Conservation (phyloP, 2,797 vertebrate species). For the Spheniscus humboldti region DNA sequence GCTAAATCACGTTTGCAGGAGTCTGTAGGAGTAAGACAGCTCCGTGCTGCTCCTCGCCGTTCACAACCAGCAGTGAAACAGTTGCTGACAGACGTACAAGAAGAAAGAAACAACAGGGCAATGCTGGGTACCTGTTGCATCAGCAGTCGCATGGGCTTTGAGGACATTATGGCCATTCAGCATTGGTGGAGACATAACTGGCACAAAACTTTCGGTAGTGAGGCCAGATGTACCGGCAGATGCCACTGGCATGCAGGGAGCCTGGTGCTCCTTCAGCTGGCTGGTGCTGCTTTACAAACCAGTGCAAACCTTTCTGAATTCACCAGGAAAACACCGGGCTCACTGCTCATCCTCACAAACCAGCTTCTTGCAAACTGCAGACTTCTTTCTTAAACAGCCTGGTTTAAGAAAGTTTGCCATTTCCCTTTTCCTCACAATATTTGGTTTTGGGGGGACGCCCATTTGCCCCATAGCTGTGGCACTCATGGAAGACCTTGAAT, state of each 20-base stretch:
- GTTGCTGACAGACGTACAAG: accelerated
- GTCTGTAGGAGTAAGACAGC: neutral
- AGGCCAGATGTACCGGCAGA: neutral
- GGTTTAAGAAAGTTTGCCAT: neutral
- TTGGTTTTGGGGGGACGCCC: neutral
- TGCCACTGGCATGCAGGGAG: neutral
- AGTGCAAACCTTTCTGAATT: neutral
- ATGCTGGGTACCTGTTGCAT: neutral
- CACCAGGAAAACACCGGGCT: neutral
- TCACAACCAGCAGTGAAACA: neutral
- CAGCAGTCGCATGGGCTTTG: neutral
- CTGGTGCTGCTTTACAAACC: neutral
- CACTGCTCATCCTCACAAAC: neutral
- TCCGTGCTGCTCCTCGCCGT: accelerated
- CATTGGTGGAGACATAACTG: neutral
- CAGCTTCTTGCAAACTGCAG: neutral
- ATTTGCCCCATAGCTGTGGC: neutral
- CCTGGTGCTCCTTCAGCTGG: neutral
- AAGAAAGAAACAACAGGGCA: accelerated
- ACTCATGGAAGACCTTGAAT: accelerated
- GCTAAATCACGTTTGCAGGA: neutral
- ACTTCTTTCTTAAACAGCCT: neutral
- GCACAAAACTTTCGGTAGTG: accelerated
- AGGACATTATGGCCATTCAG: neutral
- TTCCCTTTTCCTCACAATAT: neutral